Evolutionary conservation across 2,113 vertebrate species (phyloP).

Genomic region (Stegostoma tigrinum): DNA sequence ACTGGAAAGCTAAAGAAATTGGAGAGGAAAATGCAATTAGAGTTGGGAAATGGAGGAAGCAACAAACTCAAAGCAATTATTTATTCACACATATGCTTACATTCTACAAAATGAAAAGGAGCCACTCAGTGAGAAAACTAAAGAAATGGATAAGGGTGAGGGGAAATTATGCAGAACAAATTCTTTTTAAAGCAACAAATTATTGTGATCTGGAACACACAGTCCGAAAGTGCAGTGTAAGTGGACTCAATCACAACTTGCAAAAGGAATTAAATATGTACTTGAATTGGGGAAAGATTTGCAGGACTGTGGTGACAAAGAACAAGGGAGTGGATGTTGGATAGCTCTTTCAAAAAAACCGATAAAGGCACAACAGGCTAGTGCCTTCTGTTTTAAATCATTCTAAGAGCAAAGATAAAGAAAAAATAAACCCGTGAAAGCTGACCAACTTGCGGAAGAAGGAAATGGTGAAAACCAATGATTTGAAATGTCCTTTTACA

Average conservation of each 20-base stretch:
- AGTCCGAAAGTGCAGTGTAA: not conserved
- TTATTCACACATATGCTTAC: not conserved
- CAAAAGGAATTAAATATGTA: not conserved
- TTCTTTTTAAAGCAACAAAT: not conserved
- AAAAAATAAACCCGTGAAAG: too few species aligned
- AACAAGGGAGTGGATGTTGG: not conserved
- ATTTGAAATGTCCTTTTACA: not conserved
- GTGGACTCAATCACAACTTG: not conserved
- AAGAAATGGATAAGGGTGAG: not conserved
- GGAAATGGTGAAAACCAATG: not conserved
- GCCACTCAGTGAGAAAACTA: not conserved
- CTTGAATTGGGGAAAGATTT: not conserved
- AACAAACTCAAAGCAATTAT: not conserved
- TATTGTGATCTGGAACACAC: not conserved
- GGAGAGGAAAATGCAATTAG: not conserved
- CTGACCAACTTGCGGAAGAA: not conserved
- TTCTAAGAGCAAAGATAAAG: not conserved
- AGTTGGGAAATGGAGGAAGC: not conserved
- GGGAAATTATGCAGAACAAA: not conserved
- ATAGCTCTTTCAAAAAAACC: not conserved
- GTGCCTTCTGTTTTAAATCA: not conserved
- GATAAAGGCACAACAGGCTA: too few species aligned
- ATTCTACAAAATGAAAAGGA: not conserved
- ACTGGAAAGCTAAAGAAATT: not conserved
- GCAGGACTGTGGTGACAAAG: not conserved